These are phyloP conservation scores for Aleadryas rufinucha DNA, from an alignment of 2,113 vertebrate genomes.

Conservation along the genomic window DNA sequence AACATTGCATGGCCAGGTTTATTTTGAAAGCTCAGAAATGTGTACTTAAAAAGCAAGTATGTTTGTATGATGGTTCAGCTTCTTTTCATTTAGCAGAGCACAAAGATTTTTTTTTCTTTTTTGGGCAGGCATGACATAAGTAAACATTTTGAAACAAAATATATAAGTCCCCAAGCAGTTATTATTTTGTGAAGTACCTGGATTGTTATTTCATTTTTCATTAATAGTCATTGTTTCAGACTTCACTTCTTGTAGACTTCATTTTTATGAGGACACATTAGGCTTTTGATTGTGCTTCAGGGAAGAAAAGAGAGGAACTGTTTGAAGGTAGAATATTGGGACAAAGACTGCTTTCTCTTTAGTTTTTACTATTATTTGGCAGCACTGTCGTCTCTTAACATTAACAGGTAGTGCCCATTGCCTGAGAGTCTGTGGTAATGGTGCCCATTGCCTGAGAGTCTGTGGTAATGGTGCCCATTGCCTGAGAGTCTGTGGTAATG, in stretches of 20 bases:
- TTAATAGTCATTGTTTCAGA: background rate
- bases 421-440: background rate
- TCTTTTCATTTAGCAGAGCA: background rate
- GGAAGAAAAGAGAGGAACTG: background rate
- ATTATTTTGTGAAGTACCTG: background rate
- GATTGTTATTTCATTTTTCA: background rate
- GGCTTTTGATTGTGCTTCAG: background rate
- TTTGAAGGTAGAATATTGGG: background rate
- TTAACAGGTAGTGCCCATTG: background rate
- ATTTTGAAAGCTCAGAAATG: background rate
- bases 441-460: too few relatives aligned
- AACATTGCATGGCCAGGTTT: background rate
- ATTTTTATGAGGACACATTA: background rate
- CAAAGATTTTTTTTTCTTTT: background rate
- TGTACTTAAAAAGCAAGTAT: background rate
- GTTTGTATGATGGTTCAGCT: background rate
- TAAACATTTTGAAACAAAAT: background rate
- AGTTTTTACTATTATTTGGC: background rate
- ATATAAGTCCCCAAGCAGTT: background rate
- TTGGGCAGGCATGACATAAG: background rate
- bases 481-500: too few relatives aligned
- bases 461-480: too few relatives aligned
- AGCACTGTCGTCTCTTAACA: background rate
- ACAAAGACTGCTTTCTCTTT: background rate
- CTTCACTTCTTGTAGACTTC: background rate